Evolutionary conservation across 2,888 invertebrate species (phyloP).

Genomic region (Onthophagus sagittarius): DNA sequence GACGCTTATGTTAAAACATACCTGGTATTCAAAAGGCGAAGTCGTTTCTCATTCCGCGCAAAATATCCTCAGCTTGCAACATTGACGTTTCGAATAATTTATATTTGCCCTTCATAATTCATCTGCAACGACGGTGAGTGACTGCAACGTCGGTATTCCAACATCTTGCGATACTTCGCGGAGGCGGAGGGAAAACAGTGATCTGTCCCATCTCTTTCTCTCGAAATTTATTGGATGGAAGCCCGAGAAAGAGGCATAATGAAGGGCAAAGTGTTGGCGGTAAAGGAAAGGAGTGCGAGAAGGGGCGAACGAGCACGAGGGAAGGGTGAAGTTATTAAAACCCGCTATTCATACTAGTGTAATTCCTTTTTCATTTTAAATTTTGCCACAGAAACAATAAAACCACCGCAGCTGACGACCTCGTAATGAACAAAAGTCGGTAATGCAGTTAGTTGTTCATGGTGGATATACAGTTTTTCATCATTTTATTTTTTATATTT

Average conservation of each 20-base stretch:
- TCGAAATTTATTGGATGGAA: neutral
- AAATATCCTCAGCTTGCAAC: neutral
- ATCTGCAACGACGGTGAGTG: constrained; percentile 14
- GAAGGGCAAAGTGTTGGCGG: neutral
- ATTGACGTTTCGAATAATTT: constrained; percentile 11
- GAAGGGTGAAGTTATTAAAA: constrained; percentile 21
- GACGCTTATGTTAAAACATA: neutral
- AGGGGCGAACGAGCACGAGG: neutral
- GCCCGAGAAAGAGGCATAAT: constrained; percentile 1
- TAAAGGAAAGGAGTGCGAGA: constrained; percentile 2
- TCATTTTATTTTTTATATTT: too few species aligned
- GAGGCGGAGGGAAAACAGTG: neutral
- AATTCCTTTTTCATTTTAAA: constrained; percentile 29
- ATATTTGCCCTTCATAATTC: constrained; percentile 20
- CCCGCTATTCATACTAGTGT: constrained; percentile 26
- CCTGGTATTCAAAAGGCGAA: neutral
- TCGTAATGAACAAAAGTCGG: constrained; percentile 26
- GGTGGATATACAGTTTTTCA: constrained; percentile 11
- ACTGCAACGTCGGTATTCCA: neutral
- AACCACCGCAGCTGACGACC: constrained; percentile 15
- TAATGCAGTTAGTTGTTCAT: constrained; percentile 24
- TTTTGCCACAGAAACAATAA: constrained; percentile 26
- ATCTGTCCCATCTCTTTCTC: neutral
- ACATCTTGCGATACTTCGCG: neutral
- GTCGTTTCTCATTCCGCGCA: neutral